Percentiles rank a stretch among this genome's conserved stretches.
These are phyloP conservation scores for Acanthurus leucopareius DNA, from an alignment of 2,797 vertebrate species.

Conservation along the genomic window DNA sequence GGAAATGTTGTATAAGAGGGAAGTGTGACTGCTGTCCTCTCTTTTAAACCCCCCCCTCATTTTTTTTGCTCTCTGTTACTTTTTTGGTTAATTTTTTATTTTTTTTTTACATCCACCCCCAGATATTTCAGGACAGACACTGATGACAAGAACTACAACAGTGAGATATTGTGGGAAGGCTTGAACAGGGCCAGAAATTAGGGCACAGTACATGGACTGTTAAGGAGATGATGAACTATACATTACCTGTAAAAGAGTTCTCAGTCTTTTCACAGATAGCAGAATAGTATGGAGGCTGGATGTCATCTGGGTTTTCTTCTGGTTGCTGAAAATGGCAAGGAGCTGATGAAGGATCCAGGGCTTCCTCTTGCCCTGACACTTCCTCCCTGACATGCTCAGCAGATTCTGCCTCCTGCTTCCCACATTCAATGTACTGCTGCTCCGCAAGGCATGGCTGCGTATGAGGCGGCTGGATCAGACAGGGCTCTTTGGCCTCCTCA, in stretches of 20 bases:
- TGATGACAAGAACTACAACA: conserved; percentile 54
- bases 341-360: conserved; percentile 30
- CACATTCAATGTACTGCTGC: conserved; percentile 83
- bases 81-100: conserved; percentile 35
- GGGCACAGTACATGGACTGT: conserved; percentile 39
- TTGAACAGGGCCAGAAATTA: conserved; percentile 25
- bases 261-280: conserved; percentile 87
- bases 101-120: conserved; percentile 69
- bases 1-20: conserved; percentile 61
- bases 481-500: conserved; percentile 81
- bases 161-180: conserved; percentile 36
- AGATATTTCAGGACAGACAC: conserved; percentile 72
- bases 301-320: conserved; percentile 71
- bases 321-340: conserved; percentile 46
- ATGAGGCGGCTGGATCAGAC: conserved; percentile 62
- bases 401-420: conserved; percentile 56
- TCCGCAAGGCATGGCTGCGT: conserved; percentile 52
- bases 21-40: conserved; percentile 54
- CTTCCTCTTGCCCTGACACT: conserved; percentile 32
- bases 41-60: conserved; percentile 31
- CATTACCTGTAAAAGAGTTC: conserved; percentile 89
- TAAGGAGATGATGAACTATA: conserved; percentile 73
- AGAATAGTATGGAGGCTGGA: conserved; percentile 84
- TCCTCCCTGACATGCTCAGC: conserved; percentile 29
- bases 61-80: conserved; percentile 68